phyloP scores from a whole-genome alignment of 2,888 invertebrate species.

The Ectropis crepuscularia region DNA sequence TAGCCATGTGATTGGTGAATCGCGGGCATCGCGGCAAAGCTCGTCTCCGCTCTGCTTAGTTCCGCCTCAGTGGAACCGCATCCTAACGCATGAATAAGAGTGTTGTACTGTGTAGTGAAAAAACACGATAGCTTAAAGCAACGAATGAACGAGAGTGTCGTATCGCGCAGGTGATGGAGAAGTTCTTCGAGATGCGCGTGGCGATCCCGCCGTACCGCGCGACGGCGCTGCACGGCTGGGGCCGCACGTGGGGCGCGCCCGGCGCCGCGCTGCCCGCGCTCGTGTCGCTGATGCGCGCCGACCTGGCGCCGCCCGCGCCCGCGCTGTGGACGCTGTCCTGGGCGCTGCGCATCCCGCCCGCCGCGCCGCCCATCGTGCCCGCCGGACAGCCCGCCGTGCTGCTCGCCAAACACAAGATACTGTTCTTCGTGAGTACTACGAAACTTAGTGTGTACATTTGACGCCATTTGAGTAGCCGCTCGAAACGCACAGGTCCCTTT shows the following conservation, averaged over 20 bases:
- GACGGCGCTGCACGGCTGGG: conserved; percentile 94
- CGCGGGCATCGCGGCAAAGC: no score
- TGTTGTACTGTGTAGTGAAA: no score
- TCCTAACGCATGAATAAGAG: no score
- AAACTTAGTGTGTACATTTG: neutral
- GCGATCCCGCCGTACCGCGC: conserved; percentile 96
- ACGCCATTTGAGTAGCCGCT: no score
- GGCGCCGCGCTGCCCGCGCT: conserved; percentile 95
- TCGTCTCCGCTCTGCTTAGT: no score
- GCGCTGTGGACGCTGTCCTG: conserved; percentile 95
- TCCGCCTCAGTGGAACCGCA: no score
- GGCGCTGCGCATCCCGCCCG: conserved; percentile 96
- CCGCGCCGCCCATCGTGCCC: conserved; percentile 94
- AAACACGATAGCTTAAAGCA: no score
- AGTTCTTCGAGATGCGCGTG: conserved; percentile 95
- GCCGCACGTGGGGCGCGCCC: conserved; percentile 93
- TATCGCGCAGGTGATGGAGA: conserved; percentile 89
- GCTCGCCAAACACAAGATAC: conserved; percentile 93
- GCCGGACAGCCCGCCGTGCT: conserved; percentile 95
- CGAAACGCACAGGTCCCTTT: no score
- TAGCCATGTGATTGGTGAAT: no score
- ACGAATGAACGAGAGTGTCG: no score
- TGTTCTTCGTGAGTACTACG: conserved; percentile 92
- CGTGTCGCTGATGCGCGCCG: conserved; percentile 91
- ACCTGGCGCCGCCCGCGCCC: conserved; percentile 83